Evolutionary conservation across 2,797 vertebrate genomes (phyloP).

Genomic region (Oophaga sylvatica): DNA sequence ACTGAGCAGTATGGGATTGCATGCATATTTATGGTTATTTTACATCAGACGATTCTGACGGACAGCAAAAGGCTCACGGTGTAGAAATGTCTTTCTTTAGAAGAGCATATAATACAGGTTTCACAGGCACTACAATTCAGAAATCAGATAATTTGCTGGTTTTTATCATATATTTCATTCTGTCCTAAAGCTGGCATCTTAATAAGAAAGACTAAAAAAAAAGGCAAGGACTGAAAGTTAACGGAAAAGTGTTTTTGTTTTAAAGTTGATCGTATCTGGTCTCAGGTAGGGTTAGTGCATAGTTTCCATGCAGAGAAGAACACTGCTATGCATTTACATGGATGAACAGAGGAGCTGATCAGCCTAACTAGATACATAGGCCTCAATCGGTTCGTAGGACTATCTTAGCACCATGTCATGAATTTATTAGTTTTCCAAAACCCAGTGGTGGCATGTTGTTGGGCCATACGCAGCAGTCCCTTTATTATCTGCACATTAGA

Average conservation of each 20-base stretch:
- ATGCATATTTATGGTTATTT: conserved; percentile 97
- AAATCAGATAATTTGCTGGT: conserved; percentile 98
- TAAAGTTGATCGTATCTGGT: conserved; percentile 81
- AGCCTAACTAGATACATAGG: conserved; percentile 83
- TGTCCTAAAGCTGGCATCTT: conserved; percentile 91
- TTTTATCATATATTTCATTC: conserved; percentile 90
- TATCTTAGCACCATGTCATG: conserved; percentile 92
- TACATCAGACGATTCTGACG: conserved; percentile 95
- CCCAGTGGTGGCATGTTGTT: conserved; percentile 80
- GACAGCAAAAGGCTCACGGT: conserved; percentile 98
- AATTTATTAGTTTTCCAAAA: conserved; percentile 78
- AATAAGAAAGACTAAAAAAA: conserved; percentile 78
- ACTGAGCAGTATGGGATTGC: conserved; percentile 93
- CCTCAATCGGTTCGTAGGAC: conserved; percentile 84
- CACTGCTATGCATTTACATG: conserved; percentile 90
- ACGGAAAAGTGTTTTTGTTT: conserved; percentile 72
- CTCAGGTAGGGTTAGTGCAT: conserved; percentile 91
- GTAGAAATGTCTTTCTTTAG: conserved; percentile 92
- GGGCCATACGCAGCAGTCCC: conserved; percentile 84
- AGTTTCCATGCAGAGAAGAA: conserved; percentile 96
- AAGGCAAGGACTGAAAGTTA: conserved; percentile 85
- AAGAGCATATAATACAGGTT: conserved; percentile 97
- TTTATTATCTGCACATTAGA: conserved; percentile 80
- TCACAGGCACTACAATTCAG: conserved; percentile 99
- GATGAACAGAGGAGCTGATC: conserved; percentile 88